Conservation (phyloP, 2,888 invertebrate species). For the Lasioglossum zephyrum region DNA sequence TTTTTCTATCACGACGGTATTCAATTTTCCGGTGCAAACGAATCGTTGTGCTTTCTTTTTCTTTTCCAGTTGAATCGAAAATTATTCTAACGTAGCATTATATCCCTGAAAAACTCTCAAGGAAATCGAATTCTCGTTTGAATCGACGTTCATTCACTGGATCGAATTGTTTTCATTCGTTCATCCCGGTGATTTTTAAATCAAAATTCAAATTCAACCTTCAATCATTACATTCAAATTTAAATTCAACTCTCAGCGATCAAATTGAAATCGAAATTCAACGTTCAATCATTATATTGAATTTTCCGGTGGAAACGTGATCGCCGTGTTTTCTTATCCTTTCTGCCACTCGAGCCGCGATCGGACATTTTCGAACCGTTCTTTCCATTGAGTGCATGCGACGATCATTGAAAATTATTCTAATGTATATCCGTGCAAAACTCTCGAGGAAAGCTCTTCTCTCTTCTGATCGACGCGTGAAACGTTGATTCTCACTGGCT, state of each 20-base stretch:
- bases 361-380: no score
- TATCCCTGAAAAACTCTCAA: neutral
- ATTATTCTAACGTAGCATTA: neutral
- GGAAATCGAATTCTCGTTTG: neutral
- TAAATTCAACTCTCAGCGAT: no score
- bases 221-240: no score
- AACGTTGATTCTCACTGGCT: neutral
- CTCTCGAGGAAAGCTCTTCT: neutral
- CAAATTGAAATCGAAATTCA: no score
- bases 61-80: neutral
- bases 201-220: no score
- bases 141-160: neutral
- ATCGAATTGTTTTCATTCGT: conserved; percentile 1
- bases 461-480: neutral
- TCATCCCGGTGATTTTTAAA: conserved; percentile 19
- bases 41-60: neutral
- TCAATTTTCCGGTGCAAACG: neutral
- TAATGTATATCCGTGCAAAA: neutral
- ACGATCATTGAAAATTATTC: neutral
- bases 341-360: no score
- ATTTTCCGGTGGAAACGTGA: no score
- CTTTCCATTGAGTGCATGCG: no score
- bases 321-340: no score
- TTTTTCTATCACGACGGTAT: neutral
- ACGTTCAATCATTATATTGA: no score